Base-by-base conservation (phyloP, 1,140 invertebrate species). In the Drosophila suzukii region DNA sequence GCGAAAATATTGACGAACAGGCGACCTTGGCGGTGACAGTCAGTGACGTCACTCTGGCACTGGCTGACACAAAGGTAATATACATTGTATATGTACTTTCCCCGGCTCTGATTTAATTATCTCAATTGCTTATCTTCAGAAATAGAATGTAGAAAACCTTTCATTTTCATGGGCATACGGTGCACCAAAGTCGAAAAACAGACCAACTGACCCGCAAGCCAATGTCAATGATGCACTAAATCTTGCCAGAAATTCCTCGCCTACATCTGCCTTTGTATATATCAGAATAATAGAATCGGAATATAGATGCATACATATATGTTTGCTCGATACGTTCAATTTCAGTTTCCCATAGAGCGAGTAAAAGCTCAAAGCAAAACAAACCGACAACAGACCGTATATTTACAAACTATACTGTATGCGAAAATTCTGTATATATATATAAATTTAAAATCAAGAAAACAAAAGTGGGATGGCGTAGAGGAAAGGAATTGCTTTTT, bases 181-280 rank as follows among this genome's bases (percentile, higher is more conserved):
- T 30, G 36, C 39, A 59, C 75, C 78, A 86, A 86, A 88, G 80
- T 70, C 79, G 85, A 86, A 88, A 65, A 73, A 61, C 60, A 75
- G 43, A 62, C 51, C 59, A 54, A 58, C 58, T 81, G 56, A 72
- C 78, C 73, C 72, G 72, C 58, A 60, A 80, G 83, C 83, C 83
- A 88, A 88, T 89, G 83, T 88, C 83, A 88, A 88, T 88, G 83
- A 71, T 89, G 84, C 84, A 83, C 65, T 50, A 63, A 63, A 67
- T 74, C 62, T 79, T 88, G 83, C 75, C 84, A 89, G 75, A 68
- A 78, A 75, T 71, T 55, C 50, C 47, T 71, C 20, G 43, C 30
- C 53, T 56, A 49, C 67, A 70, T 70, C 8, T 38, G 30, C 4
- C 47, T 53, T 51, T 15, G 43, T 30, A 43, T 58, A 57, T 47